Conservation (phyloP, 2,113 vertebrate genomes). For the Oxyura jamaicensis region DNA sequence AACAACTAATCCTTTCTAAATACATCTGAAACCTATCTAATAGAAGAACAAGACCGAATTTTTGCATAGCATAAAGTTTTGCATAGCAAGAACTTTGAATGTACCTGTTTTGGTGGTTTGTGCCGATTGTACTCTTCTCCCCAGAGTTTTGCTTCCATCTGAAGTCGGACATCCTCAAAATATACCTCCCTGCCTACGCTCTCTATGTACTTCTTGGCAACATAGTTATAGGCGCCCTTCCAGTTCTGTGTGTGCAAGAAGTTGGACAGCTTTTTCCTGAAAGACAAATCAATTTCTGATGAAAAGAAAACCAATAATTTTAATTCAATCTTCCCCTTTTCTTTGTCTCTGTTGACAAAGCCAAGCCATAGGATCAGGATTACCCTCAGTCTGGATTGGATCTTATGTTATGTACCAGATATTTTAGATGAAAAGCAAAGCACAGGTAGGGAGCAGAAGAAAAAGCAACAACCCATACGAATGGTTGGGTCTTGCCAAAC, state of each 20-base stretch:
- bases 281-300: background rate
- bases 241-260: conserved; percentile 94
- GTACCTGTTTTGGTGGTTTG: conserved; percentile 95
- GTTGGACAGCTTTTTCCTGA: conserved; percentile 96
- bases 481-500: background rate
- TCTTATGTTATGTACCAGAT: background rate
- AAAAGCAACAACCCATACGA: background rate
- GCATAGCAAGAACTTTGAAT: background rate
- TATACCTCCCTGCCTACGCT: conserved; percentile 88
- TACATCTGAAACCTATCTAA: background rate
- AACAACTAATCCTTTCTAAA: background rate
- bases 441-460: background rate
- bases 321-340: background rate
- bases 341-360: background rate
- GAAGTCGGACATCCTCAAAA: conserved; percentile 94
- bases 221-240: conserved; percentile 95
- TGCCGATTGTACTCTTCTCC: conserved; percentile 96
- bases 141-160: conserved; percentile 99
- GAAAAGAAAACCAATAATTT: background rate
- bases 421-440: background rate
- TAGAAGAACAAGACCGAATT: background rate
- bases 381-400: background rate
- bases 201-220: conserved; percentile 93
- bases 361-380: background rate
- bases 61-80: background rate